Conservation (phyloP, 2,797 vertebrate genomes). For the Poeciliopsis gracilis region DNA sequence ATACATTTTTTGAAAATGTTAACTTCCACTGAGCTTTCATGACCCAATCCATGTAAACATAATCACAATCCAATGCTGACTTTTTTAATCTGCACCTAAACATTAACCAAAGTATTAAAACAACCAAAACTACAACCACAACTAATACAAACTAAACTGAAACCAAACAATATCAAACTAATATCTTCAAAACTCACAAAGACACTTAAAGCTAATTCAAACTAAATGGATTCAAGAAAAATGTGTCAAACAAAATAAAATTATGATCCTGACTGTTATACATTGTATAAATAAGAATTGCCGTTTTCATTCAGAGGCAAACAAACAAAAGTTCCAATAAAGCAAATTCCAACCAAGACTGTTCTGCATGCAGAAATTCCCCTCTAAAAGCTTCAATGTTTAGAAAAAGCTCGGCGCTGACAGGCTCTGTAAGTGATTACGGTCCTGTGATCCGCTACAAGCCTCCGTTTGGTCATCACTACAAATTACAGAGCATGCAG, state of each 20-base stretch:
- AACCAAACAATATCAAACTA: no score
- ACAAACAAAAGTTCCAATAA: background rate
- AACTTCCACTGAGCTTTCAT: no score
- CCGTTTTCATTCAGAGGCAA: background rate
- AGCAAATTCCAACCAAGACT: slow-evolving; percentile 4
- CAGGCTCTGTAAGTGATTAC: slow-evolving; percentile 15
- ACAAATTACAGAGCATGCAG: slow-evolving; percentile 60
- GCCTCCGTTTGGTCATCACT: slow-evolving; percentile 48
- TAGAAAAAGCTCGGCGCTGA: slow-evolving; percentile 21
- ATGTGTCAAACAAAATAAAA: background rate
- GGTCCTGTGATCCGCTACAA: slow-evolving; percentile 36
- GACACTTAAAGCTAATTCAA: no score
- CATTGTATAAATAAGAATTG: background rate
- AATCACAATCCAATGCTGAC: no score
- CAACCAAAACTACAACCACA: no score
- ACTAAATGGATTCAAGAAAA: no score
- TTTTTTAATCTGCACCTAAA: no score
- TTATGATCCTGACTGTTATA: background rate
- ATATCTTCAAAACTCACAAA: no score
- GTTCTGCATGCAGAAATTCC: slow-evolving; percentile 6
- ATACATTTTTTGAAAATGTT: no score
- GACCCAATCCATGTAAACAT: no score
- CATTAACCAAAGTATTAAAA: no score
- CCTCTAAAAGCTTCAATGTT: slow-evolving; percentile 16
- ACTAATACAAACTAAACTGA: no score